Evolutionary conservation across 2,797 vertebrate species (phyloP), one percentile per base, ranked within the genome.

Genomic region (Cyclopterus lumpus): DNA sequence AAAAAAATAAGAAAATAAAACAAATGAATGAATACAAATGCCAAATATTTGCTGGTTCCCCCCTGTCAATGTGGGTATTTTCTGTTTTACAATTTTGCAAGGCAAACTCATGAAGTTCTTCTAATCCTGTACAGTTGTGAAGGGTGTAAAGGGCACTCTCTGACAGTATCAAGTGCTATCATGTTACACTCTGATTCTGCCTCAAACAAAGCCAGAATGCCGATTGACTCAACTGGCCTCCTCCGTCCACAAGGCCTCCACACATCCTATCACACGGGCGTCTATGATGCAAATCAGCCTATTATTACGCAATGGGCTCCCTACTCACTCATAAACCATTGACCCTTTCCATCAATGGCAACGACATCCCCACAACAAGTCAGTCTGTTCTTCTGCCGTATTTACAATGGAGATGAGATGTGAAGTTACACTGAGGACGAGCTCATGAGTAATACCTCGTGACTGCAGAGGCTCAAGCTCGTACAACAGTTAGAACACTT

Each of bases 191-290:
- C 26, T 6, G 24, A 55, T 9, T 60, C n/a, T 12, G 55, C 5
- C 7, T 32, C 24, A 73, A 70, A 84, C 80, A 83, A 80, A 80
- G 53, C 57, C 81, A 88, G 61, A 79, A 71, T 49, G 61, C 61
- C 70, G 57, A 20, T 46, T 6, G 49, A 72, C 71, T 85, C 54
- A 70, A 26, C 15, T 38, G 61, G 60, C 28, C 49, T 53, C n/a
- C 60, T 72, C 42, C 22, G 51, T 66, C 77, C 84, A 77, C 16
- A 69, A 18, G 48, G 60, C 49, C 44, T 38, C 61, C 38, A 57
- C 42, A n/a, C 63, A 71, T 36, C 49, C 51, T 12, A 60, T 34
- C 71, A 82, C 54, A 67, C 16, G n/a, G 53, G 42, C 30, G 62
- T 75, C 51, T 11, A n/a, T 28, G 24, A 80, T 71, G 75, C 78